Conservation (phyloP, 2,888 invertebrate species). For the Toxonevra muliebris region DNA sequence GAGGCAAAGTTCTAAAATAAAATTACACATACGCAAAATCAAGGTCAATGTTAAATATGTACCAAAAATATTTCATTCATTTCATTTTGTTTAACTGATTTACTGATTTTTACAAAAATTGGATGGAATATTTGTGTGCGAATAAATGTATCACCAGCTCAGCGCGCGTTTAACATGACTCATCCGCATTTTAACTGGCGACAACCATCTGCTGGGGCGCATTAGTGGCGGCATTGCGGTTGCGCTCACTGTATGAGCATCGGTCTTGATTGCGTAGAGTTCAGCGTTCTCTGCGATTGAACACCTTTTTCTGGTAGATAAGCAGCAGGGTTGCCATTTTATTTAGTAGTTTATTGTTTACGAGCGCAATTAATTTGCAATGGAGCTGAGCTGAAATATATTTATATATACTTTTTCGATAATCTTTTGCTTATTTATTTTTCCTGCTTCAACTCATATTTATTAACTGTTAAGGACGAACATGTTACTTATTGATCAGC, state of each 20-base stretch:
- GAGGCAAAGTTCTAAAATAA: not conserved
- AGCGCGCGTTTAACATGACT: no score
- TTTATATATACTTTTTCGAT: slow-evolving; percentile 6
- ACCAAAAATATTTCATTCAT: no score
- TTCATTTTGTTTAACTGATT: no score
- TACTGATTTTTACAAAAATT: no score
- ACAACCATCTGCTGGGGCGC: not conserved
- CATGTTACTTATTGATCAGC: not conserved
- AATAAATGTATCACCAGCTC: no score
- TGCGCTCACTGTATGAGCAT: not conserved
- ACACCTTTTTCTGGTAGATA: slow-evolving; percentile 7
- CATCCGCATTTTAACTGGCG: not conserved
- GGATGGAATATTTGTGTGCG: no score
- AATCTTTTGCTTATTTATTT: not conserved
- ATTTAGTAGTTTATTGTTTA: not conserved
- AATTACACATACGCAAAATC: not conserved
- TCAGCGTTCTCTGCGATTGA: slow-evolving; percentile 12
- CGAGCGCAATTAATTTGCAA: slow-evolving; percentile 17
- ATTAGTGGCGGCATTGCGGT: not conserved
- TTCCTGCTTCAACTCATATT: not conserved
- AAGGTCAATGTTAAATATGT: not conserved
- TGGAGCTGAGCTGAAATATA: not conserved
- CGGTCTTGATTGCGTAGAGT: not conserved
- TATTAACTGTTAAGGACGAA: slow-evolving; percentile 18
- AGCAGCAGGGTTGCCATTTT: no score